Evolutionary conservation across 2,888 invertebrate genomes (phyloP).

Genomic region (Erpobdella octoculata): DNA sequence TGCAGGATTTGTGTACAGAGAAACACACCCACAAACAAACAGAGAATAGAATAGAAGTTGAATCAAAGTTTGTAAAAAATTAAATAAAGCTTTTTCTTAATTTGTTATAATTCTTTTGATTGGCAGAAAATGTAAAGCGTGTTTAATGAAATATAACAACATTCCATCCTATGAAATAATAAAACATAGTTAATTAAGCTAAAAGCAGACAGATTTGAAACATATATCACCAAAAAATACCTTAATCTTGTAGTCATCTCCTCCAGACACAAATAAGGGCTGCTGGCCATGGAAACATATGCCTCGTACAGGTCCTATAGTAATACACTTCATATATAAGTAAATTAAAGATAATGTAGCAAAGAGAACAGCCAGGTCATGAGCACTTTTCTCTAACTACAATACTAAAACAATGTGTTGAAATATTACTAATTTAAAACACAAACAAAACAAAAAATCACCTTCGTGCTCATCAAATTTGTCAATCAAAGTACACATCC

Average conservation of each 20-base stretch:
- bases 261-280: conserved; percentile 95
- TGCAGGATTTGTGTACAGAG: too few species aligned
- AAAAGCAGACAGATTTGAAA: not conserved
- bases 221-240: conserved; percentile 52
- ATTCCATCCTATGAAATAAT: not conserved
- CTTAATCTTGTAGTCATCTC: conserved; percentile 98
- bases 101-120: too few species aligned
- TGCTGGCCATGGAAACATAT: conserved; percentile 96
- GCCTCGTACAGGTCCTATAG: conserved; percentile 78
- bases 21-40: too few species aligned
- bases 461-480: conserved; percentile 99
- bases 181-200: not conserved
- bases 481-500: conserved; percentile 95
- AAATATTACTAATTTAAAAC: not conserved
- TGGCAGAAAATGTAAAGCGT: too few species aligned
- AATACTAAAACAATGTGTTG: not conserved
- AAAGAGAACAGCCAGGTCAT: not conserved
- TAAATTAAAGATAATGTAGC: not conserved
- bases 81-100: too few species aligned
- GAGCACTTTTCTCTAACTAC: not conserved
- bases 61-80: too few species aligned
- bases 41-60: too few species aligned
- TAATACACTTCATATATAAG: too few species aligned
- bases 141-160: too few species aligned
- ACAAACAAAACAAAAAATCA: conserved; percentile 34